phyloP scores from a whole-genome alignment of 2,113 vertebrate species.

The Albula glossodonta region DNA sequence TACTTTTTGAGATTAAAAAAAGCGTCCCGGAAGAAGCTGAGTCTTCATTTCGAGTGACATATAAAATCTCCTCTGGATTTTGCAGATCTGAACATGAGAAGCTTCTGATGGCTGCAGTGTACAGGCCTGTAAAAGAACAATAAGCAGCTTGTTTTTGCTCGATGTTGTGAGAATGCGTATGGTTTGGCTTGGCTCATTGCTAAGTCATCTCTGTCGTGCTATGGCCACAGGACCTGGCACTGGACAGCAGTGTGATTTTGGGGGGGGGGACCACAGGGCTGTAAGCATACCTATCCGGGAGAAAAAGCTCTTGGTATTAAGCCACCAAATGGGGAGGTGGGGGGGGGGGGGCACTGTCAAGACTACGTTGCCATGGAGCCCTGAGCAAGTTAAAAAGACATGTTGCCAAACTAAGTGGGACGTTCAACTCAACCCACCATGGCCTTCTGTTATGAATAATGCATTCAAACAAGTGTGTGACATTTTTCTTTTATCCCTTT shows the following conservation, averaged over 20 bases:
- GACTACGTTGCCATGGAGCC: conserved; percentile 60
- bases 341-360: conserved; percentile 50
- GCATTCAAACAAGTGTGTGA: background rate
- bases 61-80: conserved; percentile 24
- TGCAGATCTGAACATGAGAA: background rate
- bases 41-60: conserved; percentile 24
- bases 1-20: conserved; percentile 35
- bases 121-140: background rate
- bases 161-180: background rate
- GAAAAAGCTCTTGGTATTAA: conserved; percentile 25
- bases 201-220: background rate
- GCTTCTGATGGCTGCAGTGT: background rate
- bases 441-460: background rate
- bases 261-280: background rate
- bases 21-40: conserved; percentile 15
- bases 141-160: background rate
- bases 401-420: conserved; percentile 13
- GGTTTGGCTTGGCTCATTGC: background rate
- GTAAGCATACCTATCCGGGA: background rate
- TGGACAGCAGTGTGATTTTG: background rate
- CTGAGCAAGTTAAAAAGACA: conserved; percentile 31
- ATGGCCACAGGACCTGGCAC: background rate
- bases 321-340: conserved; percentile 42
- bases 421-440: background rate
- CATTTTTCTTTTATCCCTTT: background rate